Percentiles rank a stretch among this genome's conserved stretches.
Evolutionary conservation across 1,140 invertebrate genomes (phyloP).

Genomic region (Tetragonula clypearis): DNA sequence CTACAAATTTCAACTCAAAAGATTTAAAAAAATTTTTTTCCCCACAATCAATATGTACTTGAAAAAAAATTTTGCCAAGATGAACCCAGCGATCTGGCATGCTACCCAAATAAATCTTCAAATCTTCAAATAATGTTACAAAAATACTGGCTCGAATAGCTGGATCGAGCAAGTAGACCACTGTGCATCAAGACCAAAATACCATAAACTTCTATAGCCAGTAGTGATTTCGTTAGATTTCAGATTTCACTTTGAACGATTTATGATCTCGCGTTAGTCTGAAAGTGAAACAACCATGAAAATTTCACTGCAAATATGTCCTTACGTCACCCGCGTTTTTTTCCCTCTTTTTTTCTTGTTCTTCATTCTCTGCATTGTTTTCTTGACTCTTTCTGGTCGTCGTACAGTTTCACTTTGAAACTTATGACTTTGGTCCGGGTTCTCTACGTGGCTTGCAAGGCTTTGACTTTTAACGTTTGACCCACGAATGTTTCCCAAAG

Average conservation of each 20-base stretch:
- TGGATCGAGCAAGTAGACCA: no score
- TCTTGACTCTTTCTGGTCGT: not conserved
- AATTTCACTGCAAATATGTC: constrained; percentile 29
- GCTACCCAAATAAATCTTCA: no score
- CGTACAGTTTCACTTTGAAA: not conserved
- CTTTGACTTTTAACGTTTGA: constrained; percentile 20
- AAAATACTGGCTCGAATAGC: no score
- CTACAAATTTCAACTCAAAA: no score
- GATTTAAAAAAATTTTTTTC: no score
- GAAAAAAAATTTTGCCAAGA: no score
- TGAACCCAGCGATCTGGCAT: no score
- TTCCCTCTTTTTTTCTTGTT: not conserved
- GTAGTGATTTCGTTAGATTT: constrained; percentile 71
- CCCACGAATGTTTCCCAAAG: not conserved
- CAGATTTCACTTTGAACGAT: constrained; percentile 66
- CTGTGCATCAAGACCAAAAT: constrained; percentile 50
- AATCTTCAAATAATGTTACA: no score
- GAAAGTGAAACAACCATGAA: constrained; percentile 8
- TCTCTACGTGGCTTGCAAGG: not conserved
- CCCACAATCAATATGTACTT: no score
- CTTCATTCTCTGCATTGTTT: no score
- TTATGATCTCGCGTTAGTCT: constrained; percentile 61
- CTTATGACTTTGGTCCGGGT: not conserved
- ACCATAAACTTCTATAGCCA: constrained; percentile 74
- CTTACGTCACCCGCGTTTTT: not conserved